Evolutionary conservation across 2,113 vertebrate species (phyloP).

Genomic region (Theristicus caerulescens): DNA sequence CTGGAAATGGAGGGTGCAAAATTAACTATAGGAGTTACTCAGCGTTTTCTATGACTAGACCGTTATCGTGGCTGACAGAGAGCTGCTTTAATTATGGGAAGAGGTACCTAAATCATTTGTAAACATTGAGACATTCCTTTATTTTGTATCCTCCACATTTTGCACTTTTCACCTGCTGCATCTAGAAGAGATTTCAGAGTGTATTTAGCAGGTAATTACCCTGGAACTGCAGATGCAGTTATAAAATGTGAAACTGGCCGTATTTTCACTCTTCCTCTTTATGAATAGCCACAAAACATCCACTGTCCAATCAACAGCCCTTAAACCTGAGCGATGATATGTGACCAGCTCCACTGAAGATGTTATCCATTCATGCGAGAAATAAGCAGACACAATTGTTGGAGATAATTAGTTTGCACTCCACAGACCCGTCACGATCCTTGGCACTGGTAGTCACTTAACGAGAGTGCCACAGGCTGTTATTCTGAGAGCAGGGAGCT

Average conservation of each 20-base stretch:
- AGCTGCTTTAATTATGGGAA: neutral
- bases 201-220: slow-evolving; percentile 68
- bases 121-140: neutral
- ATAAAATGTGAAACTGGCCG: slow-evolving; percentile 39
- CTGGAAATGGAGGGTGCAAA: neutral
- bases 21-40: neutral
- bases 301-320: slow-evolving; percentile 12
- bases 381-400: slow-evolving; percentile 57
- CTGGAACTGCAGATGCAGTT: slow-evolving; percentile 41
- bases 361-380: slow-evolving; percentile 62
- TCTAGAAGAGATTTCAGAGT: slow-evolving; percentile 14
- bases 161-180: slow-evolving; percentile 23
- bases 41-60: neutral
- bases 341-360: slow-evolving; percentile 33
- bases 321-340: slow-evolving; percentile 58
- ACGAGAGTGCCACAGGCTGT: neutral
- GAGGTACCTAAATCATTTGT: neutral
- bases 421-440: neutral
- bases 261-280: slow-evolving; percentile 65
- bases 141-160: neutral
- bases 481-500: neutral
- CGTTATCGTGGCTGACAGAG: neutral
- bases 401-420: slow-evolving; percentile 66
- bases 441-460: slow-evolving; percentile 21
- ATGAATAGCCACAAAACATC: slow-evolving; percentile 57